phyloP scores from a whole-genome alignment of 2,888 invertebrate genomes.

The Folsomia candida region DNA sequence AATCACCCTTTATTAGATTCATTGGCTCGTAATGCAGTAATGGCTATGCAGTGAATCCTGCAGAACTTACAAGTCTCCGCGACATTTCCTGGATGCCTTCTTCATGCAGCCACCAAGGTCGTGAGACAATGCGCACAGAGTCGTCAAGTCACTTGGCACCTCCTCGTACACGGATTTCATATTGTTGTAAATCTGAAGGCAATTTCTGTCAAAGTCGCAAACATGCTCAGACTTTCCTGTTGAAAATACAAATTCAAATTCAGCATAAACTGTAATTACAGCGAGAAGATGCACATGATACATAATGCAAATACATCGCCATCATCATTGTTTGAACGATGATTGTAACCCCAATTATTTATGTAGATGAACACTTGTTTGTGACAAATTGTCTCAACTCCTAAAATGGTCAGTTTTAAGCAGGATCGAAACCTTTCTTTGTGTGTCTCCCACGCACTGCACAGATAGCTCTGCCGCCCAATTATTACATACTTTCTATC shows the following conservation, averaged over 20 bases:
- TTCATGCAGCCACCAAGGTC: slow-evolving; percentile 49
- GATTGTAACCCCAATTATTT: no score
- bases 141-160: slow-evolving; percentile 36
- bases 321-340: no score
- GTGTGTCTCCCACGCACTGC: no score
- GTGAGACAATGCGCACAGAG: slow-evolving; percentile 44
- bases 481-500: no score
- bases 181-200: slow-evolving; percentile 45
- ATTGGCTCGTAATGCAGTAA: no score
- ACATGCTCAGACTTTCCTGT: slow-evolving; percentile 34
- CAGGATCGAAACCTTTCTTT: no score
- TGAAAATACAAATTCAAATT: slow-evolving; percentile 1
- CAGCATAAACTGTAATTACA: neutral
- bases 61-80: slow-evolving; percentile 51
- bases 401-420: neutral
- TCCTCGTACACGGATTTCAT: slow-evolving; percentile 40
- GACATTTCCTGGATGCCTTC: slow-evolving; percentile 42
- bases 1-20: no score
- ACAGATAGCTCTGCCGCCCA: no score
- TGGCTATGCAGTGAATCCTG: no score
- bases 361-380: neutral
- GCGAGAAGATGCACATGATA: no score
- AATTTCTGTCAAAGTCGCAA: slow-evolving; percentile 48
- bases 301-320: no score
- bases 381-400: no score